A percentile compares a stretch with the other conserved stretches of the same genome.
phyloP scores from a whole-genome alignment of 2,797 vertebrate species.

The Myiotriccus ornatus region DNA sequence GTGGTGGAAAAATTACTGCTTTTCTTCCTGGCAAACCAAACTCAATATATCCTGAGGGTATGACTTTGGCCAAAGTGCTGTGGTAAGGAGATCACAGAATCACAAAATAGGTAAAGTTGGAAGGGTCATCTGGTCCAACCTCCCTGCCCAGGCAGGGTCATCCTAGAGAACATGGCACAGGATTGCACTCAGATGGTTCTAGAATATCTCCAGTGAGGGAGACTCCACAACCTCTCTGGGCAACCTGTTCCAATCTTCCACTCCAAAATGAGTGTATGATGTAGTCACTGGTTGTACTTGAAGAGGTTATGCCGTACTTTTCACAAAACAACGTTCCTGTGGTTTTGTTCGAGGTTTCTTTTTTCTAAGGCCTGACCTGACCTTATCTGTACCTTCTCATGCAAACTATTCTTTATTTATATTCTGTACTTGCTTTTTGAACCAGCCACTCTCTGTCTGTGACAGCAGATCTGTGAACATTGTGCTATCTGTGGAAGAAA shows the following conservation, averaged over 20 bases:
- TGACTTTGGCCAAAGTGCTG: background rate
- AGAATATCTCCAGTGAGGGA: background rate
- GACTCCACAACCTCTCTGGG: background rate
- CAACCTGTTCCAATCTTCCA: background rate
- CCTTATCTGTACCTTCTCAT: background rate
- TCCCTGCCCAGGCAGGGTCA: background rate
- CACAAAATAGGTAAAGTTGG: background rate
- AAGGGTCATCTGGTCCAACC: background rate
- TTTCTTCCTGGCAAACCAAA: background rate
- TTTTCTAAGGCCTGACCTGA: background rate
- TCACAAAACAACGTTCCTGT: background rate
- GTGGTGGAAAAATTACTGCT: background rate
- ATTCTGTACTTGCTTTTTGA: background rate
- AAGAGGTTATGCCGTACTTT: background rate
- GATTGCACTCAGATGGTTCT: background rate
- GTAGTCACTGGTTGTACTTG: background rate
- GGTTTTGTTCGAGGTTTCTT: background rate
- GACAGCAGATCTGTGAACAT: background rate
- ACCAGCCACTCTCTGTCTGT: background rate
- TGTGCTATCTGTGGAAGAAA: background rate
- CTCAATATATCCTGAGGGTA: background rate
- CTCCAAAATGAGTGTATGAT: rapidly evolving
- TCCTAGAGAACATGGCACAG: background rate
- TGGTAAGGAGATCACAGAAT: background rate
- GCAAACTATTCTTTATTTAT: background rate